Percentiles rank a stretch among this genome's conserved stretches.
phyloP scores from a whole-genome alignment of 2,888 invertebrate species.

The Leptopterna dolabrata region DNA sequence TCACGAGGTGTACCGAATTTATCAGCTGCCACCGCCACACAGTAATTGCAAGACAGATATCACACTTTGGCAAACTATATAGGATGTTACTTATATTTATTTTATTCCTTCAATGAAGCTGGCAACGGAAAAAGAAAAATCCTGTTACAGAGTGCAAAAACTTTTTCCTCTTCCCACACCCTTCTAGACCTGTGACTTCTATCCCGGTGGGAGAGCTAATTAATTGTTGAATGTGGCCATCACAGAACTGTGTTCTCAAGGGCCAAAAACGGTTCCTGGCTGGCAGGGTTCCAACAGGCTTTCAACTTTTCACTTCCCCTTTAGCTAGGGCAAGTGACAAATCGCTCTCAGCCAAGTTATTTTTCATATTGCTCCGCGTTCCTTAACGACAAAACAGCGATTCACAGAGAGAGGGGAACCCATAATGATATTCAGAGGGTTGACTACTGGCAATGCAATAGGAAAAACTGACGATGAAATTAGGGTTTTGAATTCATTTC shows the following conservation, averaged over 20 bases:
- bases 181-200: neutral
- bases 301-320: constrained; percentile 27
- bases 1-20: too few species aligned
- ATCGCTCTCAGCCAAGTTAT: constrained; percentile 10
- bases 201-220: neutral
- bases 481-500: neutral
- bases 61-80: too few species aligned
- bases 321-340: neutral
- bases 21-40: too few species aligned
- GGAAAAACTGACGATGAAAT: neutral
- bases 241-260: constrained; percentile 9
- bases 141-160: neutral
- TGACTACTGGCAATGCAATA: neutral
- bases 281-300: neutral
- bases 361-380: neutral
- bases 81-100: too few species aligned
- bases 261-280: neutral
- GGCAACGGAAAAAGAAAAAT: too few species aligned
- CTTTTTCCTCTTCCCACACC: neutral
- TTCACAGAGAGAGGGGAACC: neutral
- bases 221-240: constrained; percentile 13
- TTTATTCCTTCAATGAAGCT: too few species aligned
- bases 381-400: neutral
- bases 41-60: too few species aligned
- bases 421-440: neutral